Evolutionary conservation across 2,113 vertebrate genomes (phyloP).

Genomic region (Tragelaphus imberbis): DNA sequence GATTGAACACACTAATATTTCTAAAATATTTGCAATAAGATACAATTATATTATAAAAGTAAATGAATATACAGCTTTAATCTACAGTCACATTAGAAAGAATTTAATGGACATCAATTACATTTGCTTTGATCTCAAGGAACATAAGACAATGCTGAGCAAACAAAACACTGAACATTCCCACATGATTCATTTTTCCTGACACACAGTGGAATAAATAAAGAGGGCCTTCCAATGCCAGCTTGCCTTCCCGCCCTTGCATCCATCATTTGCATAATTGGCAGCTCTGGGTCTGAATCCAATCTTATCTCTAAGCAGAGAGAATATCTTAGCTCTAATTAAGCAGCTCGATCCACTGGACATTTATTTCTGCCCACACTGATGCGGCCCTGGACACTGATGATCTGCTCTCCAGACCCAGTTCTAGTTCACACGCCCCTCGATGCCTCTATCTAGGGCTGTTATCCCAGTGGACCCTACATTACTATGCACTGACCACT

Average conservation of each 20-base stretch:
- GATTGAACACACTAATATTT: not conserved
- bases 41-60: not conserved
- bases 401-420: not conserved
- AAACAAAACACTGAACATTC: not conserved
- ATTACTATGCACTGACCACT: not conserved
- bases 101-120: not conserved
- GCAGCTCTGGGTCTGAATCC: not conserved
- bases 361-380: not conserved
- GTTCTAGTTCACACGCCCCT: not conserved
- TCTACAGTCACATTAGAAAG: not conserved
- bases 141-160: not conserved
- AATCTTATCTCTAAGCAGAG: not conserved
- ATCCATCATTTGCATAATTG: not conserved
- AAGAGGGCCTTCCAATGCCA: not conserved
- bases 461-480: not conserved
- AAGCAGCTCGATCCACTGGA: not conserved
- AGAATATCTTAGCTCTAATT: not conserved
- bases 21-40: not conserved
- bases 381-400: not conserved
- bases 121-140: not conserved
- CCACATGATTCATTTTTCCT: not conserved
- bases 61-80: not conserved
- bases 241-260: not conserved
- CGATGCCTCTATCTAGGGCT: not conserved
- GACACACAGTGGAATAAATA: not conserved